Base-by-base conservation (phyloP, 2,888 invertebrate genomes). In the Elmis aenea region DNA sequence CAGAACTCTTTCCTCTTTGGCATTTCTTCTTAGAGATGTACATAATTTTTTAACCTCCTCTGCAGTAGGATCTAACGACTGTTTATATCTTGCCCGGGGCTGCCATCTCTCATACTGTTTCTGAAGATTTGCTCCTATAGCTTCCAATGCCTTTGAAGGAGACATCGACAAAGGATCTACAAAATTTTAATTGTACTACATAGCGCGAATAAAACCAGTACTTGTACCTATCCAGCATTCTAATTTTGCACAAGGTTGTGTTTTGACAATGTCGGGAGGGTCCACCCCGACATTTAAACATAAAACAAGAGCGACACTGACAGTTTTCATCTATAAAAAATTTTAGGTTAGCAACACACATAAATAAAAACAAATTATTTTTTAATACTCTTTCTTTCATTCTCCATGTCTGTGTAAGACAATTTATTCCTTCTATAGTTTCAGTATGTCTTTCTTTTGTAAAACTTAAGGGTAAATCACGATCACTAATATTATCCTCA, bases 251-350 rank as follows among this genome's bases (percentile, higher is more conserved):
- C 96, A 95, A 0, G 97, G 96, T 59, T 93, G 89, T 2, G 94
- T 94, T 70, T 97, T 97, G 18, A 95, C 86, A 34, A 97, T 83
- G 67, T 99, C 99, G 0, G 99, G 99, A 2, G 99, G 99, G 69
- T 99, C 99, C 11, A 99, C 96, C n/a, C 97, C 97, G 35, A 99
- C 90, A 70, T 99, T 99, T 22, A 99, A 76, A 68, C 99, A 99
- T 25, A 99, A 71, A 14, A 99, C 96, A 44, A 99, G 72, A 1
- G 97, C 97, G 38, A 99, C 97, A 68, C 96, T 96, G 40, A 97
- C 96, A 1, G 99, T 99, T 73, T 97, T 97, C 90, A 97, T 96
- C 85, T 94, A 69, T 24, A 32, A 28, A 30, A 39, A 15, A 18
- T 26, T 15, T 13, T 14, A 22, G 13, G 14, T 16, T n/a, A n/a